phyloP scores from a whole-genome alignment of 2,113 vertebrate species.

The Melanerpes aurifrons region DNA sequence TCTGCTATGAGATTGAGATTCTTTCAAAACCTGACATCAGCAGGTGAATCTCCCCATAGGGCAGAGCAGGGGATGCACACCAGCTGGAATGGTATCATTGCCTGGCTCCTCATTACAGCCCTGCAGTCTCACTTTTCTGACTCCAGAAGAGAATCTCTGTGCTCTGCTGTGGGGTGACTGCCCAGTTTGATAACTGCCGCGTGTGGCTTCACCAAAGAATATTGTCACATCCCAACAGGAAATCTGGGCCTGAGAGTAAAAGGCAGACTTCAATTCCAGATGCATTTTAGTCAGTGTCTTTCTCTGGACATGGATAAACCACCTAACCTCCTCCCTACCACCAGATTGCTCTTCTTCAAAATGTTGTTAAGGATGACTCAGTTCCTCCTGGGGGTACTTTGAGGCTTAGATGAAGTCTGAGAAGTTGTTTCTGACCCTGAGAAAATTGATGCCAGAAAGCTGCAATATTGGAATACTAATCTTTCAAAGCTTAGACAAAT shows the following conservation, averaged over 20 bases:
- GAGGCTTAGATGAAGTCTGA: constrained; percentile 11
- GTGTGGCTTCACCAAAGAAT: constrained; percentile 6
- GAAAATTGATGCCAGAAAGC: constrained; percentile 40
- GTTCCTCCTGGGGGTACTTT: constrained; percentile 30
- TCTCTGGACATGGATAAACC: neutral
- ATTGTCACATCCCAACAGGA: neutral
- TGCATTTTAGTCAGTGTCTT: neutral
- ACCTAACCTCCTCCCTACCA: neutral
- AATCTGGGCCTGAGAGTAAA: neutral
- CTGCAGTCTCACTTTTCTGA: neutral
- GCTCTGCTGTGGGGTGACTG: neutral
- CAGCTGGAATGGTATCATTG: neutral
- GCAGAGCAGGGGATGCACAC: neutral
- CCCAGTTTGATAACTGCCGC: neutral
- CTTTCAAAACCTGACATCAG: neutral
- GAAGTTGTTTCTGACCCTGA: constrained; percentile 51
- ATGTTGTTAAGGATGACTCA: neutral
- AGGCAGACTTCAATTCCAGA: neutral
- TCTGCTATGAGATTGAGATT: neutral
- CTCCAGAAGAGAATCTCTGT: neutral
- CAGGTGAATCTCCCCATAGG: neutral
- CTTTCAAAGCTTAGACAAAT: constrained; percentile 18
- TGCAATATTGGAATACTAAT: constrained; percentile 52
- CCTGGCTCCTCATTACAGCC: neutral
- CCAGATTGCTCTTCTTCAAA: constrained; percentile 21